Conservation (phyloP, 1,140 invertebrate genomes). For the Cydia amplana region DNA sequence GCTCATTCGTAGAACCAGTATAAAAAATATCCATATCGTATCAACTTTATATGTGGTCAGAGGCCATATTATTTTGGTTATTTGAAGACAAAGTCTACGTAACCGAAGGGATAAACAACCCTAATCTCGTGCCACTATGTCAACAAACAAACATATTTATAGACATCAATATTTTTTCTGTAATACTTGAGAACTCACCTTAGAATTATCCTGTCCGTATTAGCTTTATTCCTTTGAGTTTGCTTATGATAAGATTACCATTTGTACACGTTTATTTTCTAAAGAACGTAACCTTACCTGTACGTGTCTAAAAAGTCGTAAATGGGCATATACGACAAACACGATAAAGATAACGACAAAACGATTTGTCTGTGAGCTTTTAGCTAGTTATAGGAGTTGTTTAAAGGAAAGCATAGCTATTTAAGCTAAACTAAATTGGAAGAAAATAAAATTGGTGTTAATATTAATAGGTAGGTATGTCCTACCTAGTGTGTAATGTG, state of each 20-base stretch:
- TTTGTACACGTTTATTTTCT: not conserved
- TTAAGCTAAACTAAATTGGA: not conserved
- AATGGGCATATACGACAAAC: not conserved
- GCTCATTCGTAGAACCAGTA: not conserved
- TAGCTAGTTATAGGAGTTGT: not conserved
- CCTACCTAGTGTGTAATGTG: too few relatives aligned
- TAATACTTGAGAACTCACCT: constrained; percentile 6
- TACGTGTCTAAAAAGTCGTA: not conserved
- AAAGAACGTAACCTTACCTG: not conserved
- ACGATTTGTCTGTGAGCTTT: not conserved
- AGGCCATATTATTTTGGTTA: not conserved
- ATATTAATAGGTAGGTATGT: too few relatives aligned
- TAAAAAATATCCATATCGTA: not conserved
- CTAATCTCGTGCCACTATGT: constrained; percentile 19
- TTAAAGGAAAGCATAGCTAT: not conserved
- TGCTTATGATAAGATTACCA: constrained; percentile 23
- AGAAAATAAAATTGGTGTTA: too few relatives aligned
- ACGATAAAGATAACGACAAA: not conserved
- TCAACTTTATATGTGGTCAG: not conserved
- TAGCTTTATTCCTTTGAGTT: not conserved
- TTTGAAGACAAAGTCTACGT: not conserved
- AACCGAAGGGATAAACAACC: not conserved
- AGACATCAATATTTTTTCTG: constrained; percentile 25
- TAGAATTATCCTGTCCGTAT: not conserved
- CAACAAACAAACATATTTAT: constrained; percentile 30